Percentiles rank a stretch among this genome's conserved stretches.
These are phyloP conservation scores for Seriola rivoliana DNA, from an alignment of 2,113 vertebrate species.

Conservation along the genomic window DNA sequence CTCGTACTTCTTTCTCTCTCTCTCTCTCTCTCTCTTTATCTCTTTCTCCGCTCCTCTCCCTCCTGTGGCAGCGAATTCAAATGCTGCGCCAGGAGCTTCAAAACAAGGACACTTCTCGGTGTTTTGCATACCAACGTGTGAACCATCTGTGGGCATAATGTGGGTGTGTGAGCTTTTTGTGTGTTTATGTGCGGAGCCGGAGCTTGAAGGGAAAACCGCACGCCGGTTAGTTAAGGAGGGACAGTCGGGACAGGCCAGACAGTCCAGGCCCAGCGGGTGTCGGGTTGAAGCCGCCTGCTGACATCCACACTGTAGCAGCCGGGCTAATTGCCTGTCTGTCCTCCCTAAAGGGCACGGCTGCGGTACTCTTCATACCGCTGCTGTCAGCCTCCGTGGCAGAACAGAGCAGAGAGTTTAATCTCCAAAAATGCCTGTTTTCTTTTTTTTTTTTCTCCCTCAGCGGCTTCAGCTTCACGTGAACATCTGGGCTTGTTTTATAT, in stretches of 20 bases:
- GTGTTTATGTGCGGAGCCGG: background rate
- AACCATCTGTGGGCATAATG: slow-evolving; percentile 14
- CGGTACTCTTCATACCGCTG: background rate
- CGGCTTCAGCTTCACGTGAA: background rate
- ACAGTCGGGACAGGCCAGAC: background rate
- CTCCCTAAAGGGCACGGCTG: slow-evolving; percentile 51
- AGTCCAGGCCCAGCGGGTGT: slow-evolving; percentile 32
- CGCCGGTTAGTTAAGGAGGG: slow-evolving; percentile 17
- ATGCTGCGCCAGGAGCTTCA: slow-evolving; percentile 24
- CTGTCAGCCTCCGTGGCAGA: background rate
- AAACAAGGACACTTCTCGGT: slow-evolving; percentile 15
- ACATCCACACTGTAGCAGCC: slow-evolving; percentile 22
- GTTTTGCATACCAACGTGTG: slow-evolving; percentile 18
- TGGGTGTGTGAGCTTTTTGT: background rate
- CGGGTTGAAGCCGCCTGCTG: slow-evolving; percentile 42
- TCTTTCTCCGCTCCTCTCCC: background rate
- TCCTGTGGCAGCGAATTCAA: slow-evolving; percentile 23
- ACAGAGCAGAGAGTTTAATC: slow-evolving; percentile 7
- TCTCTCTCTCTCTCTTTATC: background rate
- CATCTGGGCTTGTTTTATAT: slow-evolving; percentile 5
- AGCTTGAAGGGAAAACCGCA: slow-evolving; percentile 4
- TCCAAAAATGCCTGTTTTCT: background rate
- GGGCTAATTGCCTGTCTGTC: slow-evolving; percentile 56
- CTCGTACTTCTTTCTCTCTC: slow-evolving; percentile 2
- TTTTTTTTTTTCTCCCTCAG: background rate